phyloP scores from a whole-genome alignment of 1,140 invertebrate genomes.

The Acromyrmex charruanus region DNA sequence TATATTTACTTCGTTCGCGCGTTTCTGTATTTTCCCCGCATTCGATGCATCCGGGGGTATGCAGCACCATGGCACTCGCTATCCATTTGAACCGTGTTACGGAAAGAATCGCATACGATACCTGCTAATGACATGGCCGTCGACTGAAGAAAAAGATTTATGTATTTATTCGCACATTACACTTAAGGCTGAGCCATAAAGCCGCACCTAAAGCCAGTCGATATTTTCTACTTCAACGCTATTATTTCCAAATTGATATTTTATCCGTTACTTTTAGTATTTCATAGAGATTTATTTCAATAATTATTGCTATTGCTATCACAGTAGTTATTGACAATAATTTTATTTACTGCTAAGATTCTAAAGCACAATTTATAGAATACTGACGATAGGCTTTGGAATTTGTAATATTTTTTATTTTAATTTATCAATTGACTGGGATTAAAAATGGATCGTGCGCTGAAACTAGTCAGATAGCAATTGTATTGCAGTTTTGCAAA shows the following conservation, averaged over 20 bases:
- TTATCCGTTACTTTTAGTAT: conserved; percentile 36
- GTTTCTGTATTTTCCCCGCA: background rate
- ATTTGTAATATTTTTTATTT: background rate
- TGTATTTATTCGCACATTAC: background rate
- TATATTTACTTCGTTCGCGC: conserved; percentile 37
- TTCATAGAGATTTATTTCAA: background rate
- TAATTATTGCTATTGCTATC: background rate
- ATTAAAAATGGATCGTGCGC: background rate
- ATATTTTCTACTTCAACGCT: background rate
- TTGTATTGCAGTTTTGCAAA: background rate
- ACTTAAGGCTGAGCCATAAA: background rate
- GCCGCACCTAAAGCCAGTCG: background rate
- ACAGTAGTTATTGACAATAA: background rate
- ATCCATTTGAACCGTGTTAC: background rate
- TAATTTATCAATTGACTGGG: background rate
- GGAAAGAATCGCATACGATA: conserved; percentile 5
- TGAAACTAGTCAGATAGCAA: background rate
- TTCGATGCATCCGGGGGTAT: conserved; percentile 17
- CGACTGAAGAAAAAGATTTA: conserved; percentile 3
- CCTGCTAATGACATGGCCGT: background rate
- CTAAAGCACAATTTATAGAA: background rate
- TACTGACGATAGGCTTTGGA: background rate
- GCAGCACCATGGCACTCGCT: conserved; percentile 14
- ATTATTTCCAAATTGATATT: conserved; percentile 36
- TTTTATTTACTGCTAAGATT: background rate